Percentiles rank a stretch among this genome's conserved stretches.
These are phyloP conservation scores for Zaprionus davidi DNA, from an alignment of 1,140 invertebrate genomes.

Conservation along the genomic window DNA sequence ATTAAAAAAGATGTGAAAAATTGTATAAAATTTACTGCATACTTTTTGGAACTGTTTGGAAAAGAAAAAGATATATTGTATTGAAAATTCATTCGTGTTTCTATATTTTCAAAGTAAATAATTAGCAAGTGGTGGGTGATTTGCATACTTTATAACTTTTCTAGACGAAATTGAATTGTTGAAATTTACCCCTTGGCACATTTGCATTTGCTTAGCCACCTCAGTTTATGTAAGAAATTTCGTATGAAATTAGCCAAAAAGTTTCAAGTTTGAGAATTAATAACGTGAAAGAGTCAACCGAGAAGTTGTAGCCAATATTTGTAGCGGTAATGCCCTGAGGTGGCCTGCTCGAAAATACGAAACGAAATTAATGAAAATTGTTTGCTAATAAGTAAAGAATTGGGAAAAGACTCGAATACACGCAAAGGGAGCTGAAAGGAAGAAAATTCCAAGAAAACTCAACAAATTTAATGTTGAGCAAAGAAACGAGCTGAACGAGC, in stretches of 20 bases:
- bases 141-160: not conserved
- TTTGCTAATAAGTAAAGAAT: not conserved
- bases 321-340: not conserved
- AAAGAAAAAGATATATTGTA: too few species aligned
- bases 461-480: conserved; percentile 17
- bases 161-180: not conserved
- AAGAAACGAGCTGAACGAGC: conserved; percentile 7
- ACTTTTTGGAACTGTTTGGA: too few species aligned
- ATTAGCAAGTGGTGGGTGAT: not conserved
- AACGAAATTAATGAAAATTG: conserved; percentile 15
- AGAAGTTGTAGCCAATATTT: conserved; percentile 4
- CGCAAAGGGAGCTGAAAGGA: conserved; percentile 3
- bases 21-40: too few species aligned
- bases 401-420: conserved; percentile 13
- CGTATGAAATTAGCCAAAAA: not conserved
- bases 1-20: too few species aligned
- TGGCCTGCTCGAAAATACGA: not conserved
- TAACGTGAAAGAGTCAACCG: conserved; percentile 4
- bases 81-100: too few species aligned
- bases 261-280: not conserved
- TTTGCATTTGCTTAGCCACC: not conserved
- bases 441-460: conserved; percentile 25
- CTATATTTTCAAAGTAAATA: not conserved
- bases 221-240: not conserved
- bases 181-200: not conserved